These are phyloP conservation scores for Ornithoptera alexandrae DNA, from an alignment of 2,888 invertebrate species.

Conservation along the genomic window DNA sequence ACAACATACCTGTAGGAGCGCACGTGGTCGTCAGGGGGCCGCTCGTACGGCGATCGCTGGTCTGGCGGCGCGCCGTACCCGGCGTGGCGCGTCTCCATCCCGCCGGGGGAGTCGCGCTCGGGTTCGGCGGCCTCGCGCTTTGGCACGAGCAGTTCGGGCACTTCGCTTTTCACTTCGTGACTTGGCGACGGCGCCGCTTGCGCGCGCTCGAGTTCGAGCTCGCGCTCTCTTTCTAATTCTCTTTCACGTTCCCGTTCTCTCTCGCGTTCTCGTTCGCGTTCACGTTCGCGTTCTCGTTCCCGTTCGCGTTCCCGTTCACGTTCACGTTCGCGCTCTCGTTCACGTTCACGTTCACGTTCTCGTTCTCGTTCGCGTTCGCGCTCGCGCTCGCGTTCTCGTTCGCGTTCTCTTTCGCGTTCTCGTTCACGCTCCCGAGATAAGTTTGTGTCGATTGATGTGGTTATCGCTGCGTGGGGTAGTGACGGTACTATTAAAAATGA, in stretches of 20 bases:
- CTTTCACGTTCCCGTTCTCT: slow-evolving; percentile 19
- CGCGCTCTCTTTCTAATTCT: slow-evolving; percentile 43
- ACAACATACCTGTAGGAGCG: slow-evolving; percentile 75
- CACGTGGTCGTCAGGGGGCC: slow-evolving; percentile 81
- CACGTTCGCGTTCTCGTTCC: slow-evolving; percentile 25
- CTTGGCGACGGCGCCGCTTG: slow-evolving; percentile 58
- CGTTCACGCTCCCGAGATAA: slow-evolving; percentile 37
- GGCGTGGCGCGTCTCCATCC: slow-evolving; percentile 85
- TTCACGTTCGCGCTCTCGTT: slow-evolving; percentile 18
- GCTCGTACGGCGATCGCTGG: slow-evolving; percentile 84
- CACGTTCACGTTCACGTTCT: slow-evolving; percentile 14
- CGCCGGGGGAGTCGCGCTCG: slow-evolving; percentile 87
- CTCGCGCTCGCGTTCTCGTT: background rate
- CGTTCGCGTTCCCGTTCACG: slow-evolving; percentile 21
- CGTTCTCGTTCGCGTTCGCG: slow-evolving; percentile 4
- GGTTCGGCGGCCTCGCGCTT: slow-evolving; percentile 83
- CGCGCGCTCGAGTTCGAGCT: slow-evolving; percentile 43
- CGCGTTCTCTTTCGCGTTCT: background rate
- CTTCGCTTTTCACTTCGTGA: slow-evolving; percentile 73
- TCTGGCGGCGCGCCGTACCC: slow-evolving; percentile 84
- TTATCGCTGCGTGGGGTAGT: slow-evolving; percentile 34
- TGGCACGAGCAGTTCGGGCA: slow-evolving; percentile 82
- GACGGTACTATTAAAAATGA: slow-evolving; percentile 13
- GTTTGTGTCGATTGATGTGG: slow-evolving; percentile 37
- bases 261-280: slow-evolving; percentile 22